Base-by-base conservation (phyloP, 2,797 vertebrate genomes). In the Platyrinchus mystaceus region DNA sequence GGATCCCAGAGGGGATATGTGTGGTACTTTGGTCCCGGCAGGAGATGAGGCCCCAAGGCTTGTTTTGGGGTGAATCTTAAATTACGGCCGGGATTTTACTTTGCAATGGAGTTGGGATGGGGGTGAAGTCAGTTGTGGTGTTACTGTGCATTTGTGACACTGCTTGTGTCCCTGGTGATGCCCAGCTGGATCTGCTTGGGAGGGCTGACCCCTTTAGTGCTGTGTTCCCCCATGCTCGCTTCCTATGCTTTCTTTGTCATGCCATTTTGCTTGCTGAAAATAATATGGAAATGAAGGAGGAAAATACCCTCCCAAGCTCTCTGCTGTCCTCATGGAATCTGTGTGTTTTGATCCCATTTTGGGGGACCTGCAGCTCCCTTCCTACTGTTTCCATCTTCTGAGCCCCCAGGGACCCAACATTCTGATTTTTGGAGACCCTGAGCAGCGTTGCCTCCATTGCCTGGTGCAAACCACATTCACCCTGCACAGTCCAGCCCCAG, bases 1-100 rank as follows among this genome's bases (percentile, higher is more conserved):
- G 59, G 50, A 32, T 10, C 3, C 6, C 0, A 0, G 0, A 23
- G 59, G 36, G 63, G 50, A 3, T 34, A 6, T 23, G 2, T 0
- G 11, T 22, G 66, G 18, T 24, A 69, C 70, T 46, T 75, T 0
- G 1, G 20, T 75, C 66, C 41, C 0, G 1, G 27, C 2, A 2
- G 16, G 10, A 16, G 43, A 8, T 17, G 70, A 70, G 52, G 76
- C 20, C 70, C 47, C 9, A 1, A 0, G 17, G 16, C 22, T 84
- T 16, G 1, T 50, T 46, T 73, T 50, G 43, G 50, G 50, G 9
- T 4, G 3, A 53, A 44, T 30, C n/a, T 77, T 21, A 4, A 52
- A 22, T 71, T 68, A 50, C 58, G 69, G 44, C 10, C 24, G 19
- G 23, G 44, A 6, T 64, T 78, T 81, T 23, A 10, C 13, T 86